Percentiles rank a stretch among this genome's conserved stretches.
Evolutionary conservation across 2,888 invertebrate species (phyloP).

Genomic region (Diarsia dahlii): DNA sequence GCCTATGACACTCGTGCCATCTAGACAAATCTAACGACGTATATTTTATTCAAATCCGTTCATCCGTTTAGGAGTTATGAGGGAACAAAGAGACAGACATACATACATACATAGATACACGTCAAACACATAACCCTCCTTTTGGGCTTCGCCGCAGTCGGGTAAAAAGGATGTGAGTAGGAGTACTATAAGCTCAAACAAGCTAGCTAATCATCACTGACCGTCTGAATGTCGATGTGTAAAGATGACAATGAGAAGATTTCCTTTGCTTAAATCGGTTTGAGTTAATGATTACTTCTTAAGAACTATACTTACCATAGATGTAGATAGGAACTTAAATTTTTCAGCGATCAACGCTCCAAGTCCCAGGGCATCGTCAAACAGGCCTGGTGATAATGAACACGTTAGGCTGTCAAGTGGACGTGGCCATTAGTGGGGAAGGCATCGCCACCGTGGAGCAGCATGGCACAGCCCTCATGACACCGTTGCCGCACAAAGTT

Average conservation of each 20-base stretch:
- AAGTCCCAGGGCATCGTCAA: constrained; percentile 81
- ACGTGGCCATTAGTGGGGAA: constrained; percentile 77
- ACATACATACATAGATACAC: no score
- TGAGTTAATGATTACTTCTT: neutral
- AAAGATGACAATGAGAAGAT: neutral
- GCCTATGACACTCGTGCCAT: no score
- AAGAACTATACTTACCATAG: neutral
- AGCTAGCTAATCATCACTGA: neutral
- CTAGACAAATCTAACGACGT: no score
- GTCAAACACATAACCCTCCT: no score
- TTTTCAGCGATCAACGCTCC: constrained; percentile 83
- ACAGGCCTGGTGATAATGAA: constrained; percentile 92
- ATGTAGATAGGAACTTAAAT: neutral
- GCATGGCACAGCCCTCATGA: constrained; percentile 84
- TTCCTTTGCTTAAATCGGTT: neutral
- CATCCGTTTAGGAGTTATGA: no score
- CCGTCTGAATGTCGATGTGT: no score
- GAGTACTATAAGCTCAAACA: neutral
- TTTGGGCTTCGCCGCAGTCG: no score
- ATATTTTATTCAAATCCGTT: no score
- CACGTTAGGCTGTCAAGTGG: constrained; percentile 91
- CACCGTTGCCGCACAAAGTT: constrained; percentile 78
- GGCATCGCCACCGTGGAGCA: constrained; percentile 79
- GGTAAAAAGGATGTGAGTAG: no score
- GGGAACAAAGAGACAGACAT: no score